Evolutionary conservation across 2,797 vertebrate species (phyloP).

Genomic region (Tapirus indicus): DNA sequence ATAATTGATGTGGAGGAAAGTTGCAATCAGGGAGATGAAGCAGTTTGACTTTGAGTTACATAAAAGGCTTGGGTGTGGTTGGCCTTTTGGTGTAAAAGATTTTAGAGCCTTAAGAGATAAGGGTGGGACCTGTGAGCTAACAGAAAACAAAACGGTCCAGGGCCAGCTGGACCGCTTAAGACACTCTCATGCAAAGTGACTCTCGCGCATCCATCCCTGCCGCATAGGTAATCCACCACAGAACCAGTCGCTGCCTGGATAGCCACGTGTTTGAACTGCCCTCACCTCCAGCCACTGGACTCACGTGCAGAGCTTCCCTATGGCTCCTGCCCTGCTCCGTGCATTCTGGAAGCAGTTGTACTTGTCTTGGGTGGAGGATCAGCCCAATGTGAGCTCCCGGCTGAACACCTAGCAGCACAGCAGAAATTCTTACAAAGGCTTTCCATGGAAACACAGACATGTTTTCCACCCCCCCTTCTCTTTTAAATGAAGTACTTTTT

Average conservation of each 20-base stretch:
- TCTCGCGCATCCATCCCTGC: not conserved
- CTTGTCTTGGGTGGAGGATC: not conserved
- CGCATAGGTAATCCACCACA: not conserved
- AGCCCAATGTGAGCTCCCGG: rapidly evolving
- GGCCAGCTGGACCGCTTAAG: not conserved
- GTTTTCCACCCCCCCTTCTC: not conserved
- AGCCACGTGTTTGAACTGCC: not conserved
- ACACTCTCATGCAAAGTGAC: not conserved
- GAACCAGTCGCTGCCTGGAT: not conserved
- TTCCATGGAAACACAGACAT: not conserved
- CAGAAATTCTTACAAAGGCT: not conserved
- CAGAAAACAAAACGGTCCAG: not conserved
- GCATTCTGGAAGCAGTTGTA: not conserved
- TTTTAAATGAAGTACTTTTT: not conserved
- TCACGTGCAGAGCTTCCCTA: not conserved
- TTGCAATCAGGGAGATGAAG: not conserved
- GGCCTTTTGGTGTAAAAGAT: not conserved
- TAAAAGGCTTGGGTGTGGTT: not conserved
- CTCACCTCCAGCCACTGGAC: not conserved
- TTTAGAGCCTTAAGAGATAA: not conserved
- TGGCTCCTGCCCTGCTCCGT: not conserved
- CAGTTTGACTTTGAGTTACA: not conserved
- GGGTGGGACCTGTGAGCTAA: not conserved
- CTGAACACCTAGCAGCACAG: not conserved
- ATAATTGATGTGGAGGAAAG: not conserved